Conservation (phyloP, 2,797 vertebrate genomes). For the Hemitrygon akajei region DNA sequence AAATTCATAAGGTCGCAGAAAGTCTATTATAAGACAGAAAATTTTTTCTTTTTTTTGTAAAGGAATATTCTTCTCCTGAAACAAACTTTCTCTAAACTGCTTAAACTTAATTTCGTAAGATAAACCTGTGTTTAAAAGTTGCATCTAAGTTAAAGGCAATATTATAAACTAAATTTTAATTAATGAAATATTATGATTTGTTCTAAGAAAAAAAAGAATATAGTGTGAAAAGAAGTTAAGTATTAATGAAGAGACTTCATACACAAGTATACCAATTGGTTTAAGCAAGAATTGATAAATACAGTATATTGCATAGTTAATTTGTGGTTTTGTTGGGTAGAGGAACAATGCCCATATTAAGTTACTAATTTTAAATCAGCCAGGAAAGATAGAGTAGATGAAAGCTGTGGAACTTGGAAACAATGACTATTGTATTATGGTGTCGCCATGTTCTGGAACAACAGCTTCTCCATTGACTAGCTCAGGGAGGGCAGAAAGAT, state of each 20-base stretch:
- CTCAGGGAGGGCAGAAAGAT: too few relatives aligned
- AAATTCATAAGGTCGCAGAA: slow-evolving; percentile 4
- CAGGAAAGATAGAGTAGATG: background rate
- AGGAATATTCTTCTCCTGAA: background rate
- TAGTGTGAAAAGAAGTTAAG: background rate
- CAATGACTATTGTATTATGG: background rate
- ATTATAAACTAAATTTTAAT: background rate
- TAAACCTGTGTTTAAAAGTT: background rate
- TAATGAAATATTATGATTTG: background rate
- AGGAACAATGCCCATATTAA: background rate
- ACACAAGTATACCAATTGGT: background rate
- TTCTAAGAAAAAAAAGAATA: background rate
- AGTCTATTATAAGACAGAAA: background rate
- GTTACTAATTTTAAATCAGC: background rate
- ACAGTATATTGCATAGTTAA: background rate
- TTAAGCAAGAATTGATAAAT: background rate
- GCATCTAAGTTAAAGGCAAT: background rate
- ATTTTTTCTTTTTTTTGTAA: background rate
- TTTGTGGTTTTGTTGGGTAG: background rate
- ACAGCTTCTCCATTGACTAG: too few relatives aligned
- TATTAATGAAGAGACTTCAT: background rate
- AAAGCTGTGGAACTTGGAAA: background rate
- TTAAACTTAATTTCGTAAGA: background rate
- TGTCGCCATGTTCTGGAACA: background rate
- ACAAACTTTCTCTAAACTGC: background rate